A percentile compares a stretch with the other conserved stretches of the same genome.
phyloP scores from a whole-genome alignment of 2,888 invertebrate species.

The Atethmia centrago region DNA sequence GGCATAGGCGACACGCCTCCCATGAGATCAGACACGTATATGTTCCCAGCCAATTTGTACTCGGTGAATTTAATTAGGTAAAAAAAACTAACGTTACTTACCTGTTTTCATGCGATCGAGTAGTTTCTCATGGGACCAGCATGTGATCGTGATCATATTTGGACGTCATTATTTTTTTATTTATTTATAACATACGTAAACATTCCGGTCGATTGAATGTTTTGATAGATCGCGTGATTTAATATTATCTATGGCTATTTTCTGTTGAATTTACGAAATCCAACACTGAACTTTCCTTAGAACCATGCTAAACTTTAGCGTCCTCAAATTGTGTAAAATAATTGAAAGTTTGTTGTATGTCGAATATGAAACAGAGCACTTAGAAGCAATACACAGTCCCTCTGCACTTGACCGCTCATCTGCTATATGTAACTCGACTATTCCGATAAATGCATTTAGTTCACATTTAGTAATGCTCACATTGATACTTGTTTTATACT shows the following conservation, averaged over 20 bases:
- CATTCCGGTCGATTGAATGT: slow-evolving; percentile 46
- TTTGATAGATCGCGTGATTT: slow-evolving; percentile 21
- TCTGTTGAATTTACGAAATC: background rate
- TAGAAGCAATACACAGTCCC: slow-evolving; percentile 17
- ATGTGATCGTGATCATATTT: slow-evolving; percentile 63
- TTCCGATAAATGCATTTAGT: slow-evolving; percentile 39
- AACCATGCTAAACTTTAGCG: background rate
- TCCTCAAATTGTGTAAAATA: background rate
- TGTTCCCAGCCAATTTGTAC: slow-evolving; percentile 67
- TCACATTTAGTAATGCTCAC: slow-evolving; percentile 3
- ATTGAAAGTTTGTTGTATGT: background rate
- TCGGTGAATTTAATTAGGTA: slow-evolving; percentile 61
- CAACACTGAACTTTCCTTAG: background rate
- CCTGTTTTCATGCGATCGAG: slow-evolving; percentile 55
- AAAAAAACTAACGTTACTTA: slow-evolving; percentile 59
- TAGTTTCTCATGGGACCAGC: slow-evolving; percentile 59
- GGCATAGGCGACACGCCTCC: slow-evolving; percentile 38
- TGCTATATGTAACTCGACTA: slow-evolving; percentile 34
- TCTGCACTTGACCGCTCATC: slow-evolving; percentile 40
- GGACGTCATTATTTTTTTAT: slow-evolving; percentile 64
- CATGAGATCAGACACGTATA: slow-evolving; percentile 54
- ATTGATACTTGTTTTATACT: slow-evolving; percentile 40
- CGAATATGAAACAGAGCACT: slow-evolving; percentile 19
- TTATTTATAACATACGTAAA: slow-evolving; percentile 38
- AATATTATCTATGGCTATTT: background rate